Conservation (phyloP, 2,888 invertebrate genomes). For the Morpho deidamia region DNA sequence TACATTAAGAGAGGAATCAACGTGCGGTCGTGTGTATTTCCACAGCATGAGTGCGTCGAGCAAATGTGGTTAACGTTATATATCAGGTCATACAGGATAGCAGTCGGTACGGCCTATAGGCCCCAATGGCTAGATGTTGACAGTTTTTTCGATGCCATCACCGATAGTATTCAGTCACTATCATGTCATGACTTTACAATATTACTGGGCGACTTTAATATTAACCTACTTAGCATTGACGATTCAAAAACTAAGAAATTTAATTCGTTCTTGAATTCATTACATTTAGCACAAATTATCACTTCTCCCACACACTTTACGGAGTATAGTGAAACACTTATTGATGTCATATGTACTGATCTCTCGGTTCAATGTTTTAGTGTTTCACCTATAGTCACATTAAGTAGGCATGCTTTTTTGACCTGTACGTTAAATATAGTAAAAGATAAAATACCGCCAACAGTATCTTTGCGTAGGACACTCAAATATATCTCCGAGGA, state of each 20-base stretch:
- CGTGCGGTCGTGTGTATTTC: not conserved
- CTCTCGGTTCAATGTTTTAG: conserved; percentile 4
- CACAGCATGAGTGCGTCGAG: conserved; percentile 8
- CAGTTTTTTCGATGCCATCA: conserved; percentile 17
- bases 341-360: conserved; percentile 21
- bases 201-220: conserved; percentile 18
- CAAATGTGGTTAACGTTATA: conserved; percentile 20
- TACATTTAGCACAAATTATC: conserved; percentile 16
- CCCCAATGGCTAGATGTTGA: conserved; percentile 19
- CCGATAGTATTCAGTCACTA: conserved; percentile 13
- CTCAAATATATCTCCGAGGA: not conserved
- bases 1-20: not conserved
- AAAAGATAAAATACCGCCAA: conserved; percentile 3
- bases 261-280: conserved; percentile 8
- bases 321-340: conserved; percentile 5
- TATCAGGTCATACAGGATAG: conserved; percentile 3
- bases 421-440: not conserved
- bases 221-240: conserved; percentile 3
- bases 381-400: conserved; percentile 9
- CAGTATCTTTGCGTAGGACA: not conserved
- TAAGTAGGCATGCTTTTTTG: not conserved
- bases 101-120: conserved; percentile 4
- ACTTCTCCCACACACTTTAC: conserved; percentile 18
- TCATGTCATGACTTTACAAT: conserved; percentile 11
- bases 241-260: not conserved